Percentiles rank a stretch among this genome's conserved stretches.
phyloP scores from a whole-genome alignment of 2,113 vertebrate species.

The Hemicordylus capensis region DNA sequence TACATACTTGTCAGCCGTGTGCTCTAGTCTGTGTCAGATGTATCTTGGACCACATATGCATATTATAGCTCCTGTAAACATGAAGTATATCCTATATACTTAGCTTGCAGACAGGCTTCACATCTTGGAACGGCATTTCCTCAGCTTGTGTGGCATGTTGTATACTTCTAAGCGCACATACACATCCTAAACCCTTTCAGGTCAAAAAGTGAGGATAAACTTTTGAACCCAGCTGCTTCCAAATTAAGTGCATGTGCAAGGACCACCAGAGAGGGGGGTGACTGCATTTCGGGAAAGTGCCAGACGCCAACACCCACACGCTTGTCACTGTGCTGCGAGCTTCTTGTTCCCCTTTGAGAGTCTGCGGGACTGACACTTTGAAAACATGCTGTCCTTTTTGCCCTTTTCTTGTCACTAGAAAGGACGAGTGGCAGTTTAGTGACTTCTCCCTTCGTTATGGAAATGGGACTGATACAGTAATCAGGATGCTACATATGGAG shows the following conservation, averaged over 20 bases:
- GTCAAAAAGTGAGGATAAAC: conserved; percentile 68
- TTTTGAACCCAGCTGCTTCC: conserved; percentile 63
- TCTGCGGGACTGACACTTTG: conserved; percentile 41
- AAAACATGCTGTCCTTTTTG: conserved; percentile 20
- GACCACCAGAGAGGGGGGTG: conserved; percentile 62
- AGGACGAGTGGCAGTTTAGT: conserved; percentile 60
- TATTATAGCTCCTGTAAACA: conserved; percentile 1
- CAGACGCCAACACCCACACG: conserved; percentile 47
- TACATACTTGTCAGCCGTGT: background rate
- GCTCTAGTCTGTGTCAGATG: background rate
- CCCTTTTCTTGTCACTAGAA: conserved; percentile 54
- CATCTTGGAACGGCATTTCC: conserved; percentile 17
- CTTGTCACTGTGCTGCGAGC: conserved; percentile 32
- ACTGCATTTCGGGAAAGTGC: conserved; percentile 46
- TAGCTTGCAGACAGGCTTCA: fast-evolving
- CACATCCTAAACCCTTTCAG: conserved; percentile 49
- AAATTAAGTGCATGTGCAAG: conserved; percentile 60
- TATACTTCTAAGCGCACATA: conserved; percentile 24
- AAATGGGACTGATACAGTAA: conserved; percentile 71
- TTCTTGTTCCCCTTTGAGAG: conserved; percentile 32
- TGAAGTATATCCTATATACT: fast-evolving
- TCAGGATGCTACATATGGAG: conserved; percentile 76
- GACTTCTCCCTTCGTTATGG: conserved; percentile 62
- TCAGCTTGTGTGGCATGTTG: conserved; percentile 56
- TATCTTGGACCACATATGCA: background rate